Evolutionary conservation across 35 echinoderm and acorn worm genomes (phyloP), one percentile per base, ranked within the genome.

Genomic region (Lytechinus pictus): DNA sequence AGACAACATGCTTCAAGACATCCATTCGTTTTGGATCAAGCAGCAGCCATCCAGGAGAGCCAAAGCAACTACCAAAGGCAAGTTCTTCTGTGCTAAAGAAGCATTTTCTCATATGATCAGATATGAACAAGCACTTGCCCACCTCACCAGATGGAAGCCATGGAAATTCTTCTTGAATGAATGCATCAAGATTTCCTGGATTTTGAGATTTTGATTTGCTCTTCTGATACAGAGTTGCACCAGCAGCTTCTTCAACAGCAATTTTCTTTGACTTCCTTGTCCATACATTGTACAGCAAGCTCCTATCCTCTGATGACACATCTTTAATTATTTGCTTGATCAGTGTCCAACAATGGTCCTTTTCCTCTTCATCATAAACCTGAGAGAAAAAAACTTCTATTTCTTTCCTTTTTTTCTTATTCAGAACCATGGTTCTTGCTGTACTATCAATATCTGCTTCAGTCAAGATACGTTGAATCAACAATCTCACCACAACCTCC

Each of bases 161-260:
- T n/a, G 66, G 66, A 79, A 79, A 79, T 79, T 79, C 66, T 79
- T 79, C 66, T 79, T 79, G 66, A 79, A 79, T 79, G 66, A 79
- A 79, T 79, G 66, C 66, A 7, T 79, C 21, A 24, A 16, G n/a
- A 79, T 79, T 24, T 24, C 66, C n/a, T 5, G 19, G 66, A 79
- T 16, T 24, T 24, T n/a, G 4, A 24, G 66, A n/a, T 16, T 24
- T 79, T 16, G 66, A 19, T 24, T 58, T 9, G 6, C 1, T 58
- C 9, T 79, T 24, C 66, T 24, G 6, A 79, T 24, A 79, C 21
- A 79, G n/a, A 79, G 66, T 79, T n/a, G 66, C 66, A 79, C 14
- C 6, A 79, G 66, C 66, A 79, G 66, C 66, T 79, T 79, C 66
- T 79, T n/a, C 66, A 79, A 79, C 66, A 79, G 66, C 66, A 19